Evolutionary conservation across 2,888 invertebrate species (phyloP), one percentile per base, ranked within the genome.

Genomic region (Serrognathus titanus): DNA sequence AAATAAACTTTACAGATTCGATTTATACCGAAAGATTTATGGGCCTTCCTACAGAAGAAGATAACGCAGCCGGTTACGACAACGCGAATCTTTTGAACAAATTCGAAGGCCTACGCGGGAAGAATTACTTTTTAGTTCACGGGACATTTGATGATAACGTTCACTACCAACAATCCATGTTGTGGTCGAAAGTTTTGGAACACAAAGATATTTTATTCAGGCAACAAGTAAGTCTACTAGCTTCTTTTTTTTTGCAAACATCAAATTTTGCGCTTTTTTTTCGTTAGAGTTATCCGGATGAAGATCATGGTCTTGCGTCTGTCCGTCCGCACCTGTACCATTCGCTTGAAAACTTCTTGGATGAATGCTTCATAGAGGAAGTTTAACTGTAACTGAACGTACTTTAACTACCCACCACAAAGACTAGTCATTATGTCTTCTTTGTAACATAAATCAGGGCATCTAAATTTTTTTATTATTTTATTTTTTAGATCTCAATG

Each of bases 1-100:
- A 31, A 31, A 55, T 37, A 49, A 4, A 48, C 55, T 43, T 65
- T 78, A 54, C 75, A 97, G 97, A 98, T 80, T 93, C 97, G 0
- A 93, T 96, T 64, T 98, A 98, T 75, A 97, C 97, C 1, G 98
- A 98, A 77, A 83, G 97, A 13, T 98, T 94, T 75, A 96, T 99
- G 97, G 92, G 93, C 38, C 77, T 91, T 37, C 94, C 96, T 0
- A 81, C 77, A 11, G 72, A 75, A 1, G 73, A 80, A n/a, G 87
- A 88, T 62, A 94, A 97, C 77, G 72, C 81, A 12, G 71, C 75
- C 31, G 92, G 90, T 31, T 97, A 97, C 74, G 79, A 82, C 48
- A 81, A 82, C 38, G 88, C 92, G 0, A 89, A 93, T 60, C 82
- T 97, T 4, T 83, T 92, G 31, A 85, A 85, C 57, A 85, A 83